A percentile compares a stretch with the other conserved stretches of the same genome.
phyloP scores from a whole-genome alignment of 2,113 vertebrate genomes.

The Crypturellus undulatus region DNA sequence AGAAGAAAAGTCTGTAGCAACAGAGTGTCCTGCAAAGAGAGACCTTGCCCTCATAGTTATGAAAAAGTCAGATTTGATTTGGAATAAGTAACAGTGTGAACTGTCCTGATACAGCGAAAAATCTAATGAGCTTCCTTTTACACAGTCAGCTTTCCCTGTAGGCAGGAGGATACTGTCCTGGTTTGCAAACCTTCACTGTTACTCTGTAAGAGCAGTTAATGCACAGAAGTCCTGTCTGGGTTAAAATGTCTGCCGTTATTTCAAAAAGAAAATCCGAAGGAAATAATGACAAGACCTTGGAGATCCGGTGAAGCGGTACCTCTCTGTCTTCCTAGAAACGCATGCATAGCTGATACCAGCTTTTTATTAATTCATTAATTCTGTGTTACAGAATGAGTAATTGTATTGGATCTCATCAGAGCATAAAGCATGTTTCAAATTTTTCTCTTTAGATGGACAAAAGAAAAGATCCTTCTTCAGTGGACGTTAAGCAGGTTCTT shows the following conservation, averaged over 20 bases:
- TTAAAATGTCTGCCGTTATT: neutral
- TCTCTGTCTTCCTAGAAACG: neutral
- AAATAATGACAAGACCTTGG: fast-evolving
- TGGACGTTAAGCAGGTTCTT: constrained; percentile 91
- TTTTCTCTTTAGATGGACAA: constrained; percentile 86
- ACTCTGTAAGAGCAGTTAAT: neutral
- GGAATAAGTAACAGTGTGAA: neutral
- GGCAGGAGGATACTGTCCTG: neutral
- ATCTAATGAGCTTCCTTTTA: neutral
- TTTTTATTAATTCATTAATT: neutral
- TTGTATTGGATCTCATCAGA: neutral
- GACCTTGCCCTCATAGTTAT: neutral
- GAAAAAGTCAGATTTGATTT: neutral
- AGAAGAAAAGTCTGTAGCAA: neutral
- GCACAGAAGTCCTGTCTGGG: neutral
- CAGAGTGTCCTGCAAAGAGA: neutral
- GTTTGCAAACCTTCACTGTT: neutral
- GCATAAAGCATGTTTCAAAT: neutral
- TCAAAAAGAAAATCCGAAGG: neutral
- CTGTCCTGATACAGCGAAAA: neutral
- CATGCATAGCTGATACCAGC: fast-evolving
- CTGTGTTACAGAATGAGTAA: neutral
- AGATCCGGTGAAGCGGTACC: neutral
- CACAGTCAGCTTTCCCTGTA: neutral
- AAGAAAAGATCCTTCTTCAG: constrained; percentile 92